Base-by-base conservation (phyloP, 2,888 invertebrate genomes). In the Acleris literana region DNA sequence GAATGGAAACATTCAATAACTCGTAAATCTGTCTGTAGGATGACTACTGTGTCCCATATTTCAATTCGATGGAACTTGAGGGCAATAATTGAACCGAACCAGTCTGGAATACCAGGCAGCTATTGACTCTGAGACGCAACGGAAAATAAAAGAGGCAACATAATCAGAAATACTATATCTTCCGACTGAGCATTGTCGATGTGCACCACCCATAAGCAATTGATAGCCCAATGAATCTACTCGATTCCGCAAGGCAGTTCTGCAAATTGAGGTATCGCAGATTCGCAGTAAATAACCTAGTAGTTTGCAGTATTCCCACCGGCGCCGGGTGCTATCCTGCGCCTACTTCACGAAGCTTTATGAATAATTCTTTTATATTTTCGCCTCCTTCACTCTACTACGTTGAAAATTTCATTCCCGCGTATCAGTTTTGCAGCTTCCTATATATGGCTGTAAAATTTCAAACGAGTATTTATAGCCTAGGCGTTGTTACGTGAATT, bases 281-380 rank as follows among this genome's bases (percentile, higher is more conserved):
- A 16, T 59, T 52, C 18, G 46, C 46, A 63, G 69, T 70, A 69
- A 70, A 70, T 70, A 70, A 66, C 68, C 68, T 60, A 72, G 64
- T 63, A 71, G 69, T 64, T 70, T 70, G 70, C 70, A 69, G 61
- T 64, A 63, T 69, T 71, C 65, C 69, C 69, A 51, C 64, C 63
- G 67, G 68, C 68, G 59, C 65, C 63, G 71, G 55, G 71, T 67
- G 69, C 66, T 60, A 64, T 70, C 68, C 69, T 68, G 67, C 69
- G 72, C 75, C 75, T 78, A 77, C 78, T 80, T 79, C 73, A 70
- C 73, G 70, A 71, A 77, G 76, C 75, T 81, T 76, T 81, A 83
- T 85, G 83, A 86, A 85, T 84, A 84, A 84, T 82, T 83, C 80
- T 75, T 81, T 77, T 80, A 79, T 76, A 72, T 72, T 69, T 69